Percentiles rank a stretch among this genome's conserved stretches.
phyloP scores from a whole-genome alignment of 2,113 vertebrate genomes.

The Clarias magur region DNA sequence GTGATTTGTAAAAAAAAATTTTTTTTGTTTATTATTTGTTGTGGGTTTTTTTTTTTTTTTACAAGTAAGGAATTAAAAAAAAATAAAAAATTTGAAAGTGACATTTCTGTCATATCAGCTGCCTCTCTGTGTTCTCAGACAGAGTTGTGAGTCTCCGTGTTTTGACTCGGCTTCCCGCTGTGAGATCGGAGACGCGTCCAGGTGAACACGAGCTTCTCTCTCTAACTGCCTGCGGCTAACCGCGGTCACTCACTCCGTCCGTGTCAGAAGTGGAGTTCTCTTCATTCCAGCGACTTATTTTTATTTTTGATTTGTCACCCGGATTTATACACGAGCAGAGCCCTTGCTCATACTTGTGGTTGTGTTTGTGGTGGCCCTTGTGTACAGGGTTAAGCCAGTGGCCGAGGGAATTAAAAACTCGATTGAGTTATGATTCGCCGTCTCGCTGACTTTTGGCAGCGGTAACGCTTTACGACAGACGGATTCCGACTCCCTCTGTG shows the following conservation, averaged over 20 bases:
- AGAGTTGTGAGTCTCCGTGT: not conserved
- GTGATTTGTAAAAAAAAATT: no score
- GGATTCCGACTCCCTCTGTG: not conserved
- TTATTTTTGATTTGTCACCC: not conserved
- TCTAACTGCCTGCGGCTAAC: conserved; percentile 23
- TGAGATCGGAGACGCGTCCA: not conserved
- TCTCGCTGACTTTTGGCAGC: not conserved
- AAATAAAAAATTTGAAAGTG: not conserved
- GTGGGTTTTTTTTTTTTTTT: not conserved
- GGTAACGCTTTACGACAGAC: not conserved
- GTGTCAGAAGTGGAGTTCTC: not conserved
- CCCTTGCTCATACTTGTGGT: not conserved
- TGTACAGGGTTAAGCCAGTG: not conserved
- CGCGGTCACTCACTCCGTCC: not conserved
- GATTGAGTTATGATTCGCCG: not conserved
- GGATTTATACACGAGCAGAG: not conserved
- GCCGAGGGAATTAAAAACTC: not conserved
- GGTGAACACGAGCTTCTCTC: conserved; percentile 17
- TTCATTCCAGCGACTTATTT: conserved; percentile 1
- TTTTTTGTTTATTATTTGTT: no score
- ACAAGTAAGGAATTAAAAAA: not conserved
- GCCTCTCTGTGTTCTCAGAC: not conserved
- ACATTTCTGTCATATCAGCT: not conserved
- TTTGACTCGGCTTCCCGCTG: not conserved
- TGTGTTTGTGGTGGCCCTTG: not conserved